Evolutionary conservation across 2,113 vertebrate species (phyloP).

Genomic region (Anas platyrhynchos): DNA sequence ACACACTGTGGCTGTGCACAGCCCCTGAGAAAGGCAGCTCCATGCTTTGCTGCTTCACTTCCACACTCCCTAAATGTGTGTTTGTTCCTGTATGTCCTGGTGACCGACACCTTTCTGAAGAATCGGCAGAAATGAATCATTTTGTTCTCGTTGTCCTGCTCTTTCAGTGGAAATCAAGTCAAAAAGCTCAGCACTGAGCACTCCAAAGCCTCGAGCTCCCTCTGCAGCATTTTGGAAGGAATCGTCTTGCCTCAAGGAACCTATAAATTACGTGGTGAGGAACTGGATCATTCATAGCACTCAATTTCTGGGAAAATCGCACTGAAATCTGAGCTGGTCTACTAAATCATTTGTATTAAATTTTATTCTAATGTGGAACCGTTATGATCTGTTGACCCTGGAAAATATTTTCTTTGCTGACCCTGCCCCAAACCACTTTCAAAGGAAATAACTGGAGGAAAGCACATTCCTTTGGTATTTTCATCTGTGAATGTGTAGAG

Average conservation of each 20-base stretch:
- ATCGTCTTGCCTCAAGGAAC: not conserved
- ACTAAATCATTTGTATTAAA: not conserved
- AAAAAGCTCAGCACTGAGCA: not conserved
- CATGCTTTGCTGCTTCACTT: fast-evolving
- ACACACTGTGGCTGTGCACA: fast-evolving
- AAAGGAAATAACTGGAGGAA: not conserved
- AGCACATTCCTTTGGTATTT: not conserved
- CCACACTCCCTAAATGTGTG: not conserved
- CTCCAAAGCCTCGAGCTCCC: constrained; percentile 62
- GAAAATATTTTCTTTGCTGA: not conserved
- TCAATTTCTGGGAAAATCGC: not conserved
- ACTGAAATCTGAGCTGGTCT: not conserved
- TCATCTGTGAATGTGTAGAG: not conserved
- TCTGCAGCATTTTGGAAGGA: constrained; percentile 36
- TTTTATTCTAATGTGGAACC: not conserved
- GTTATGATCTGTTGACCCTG: not conserved
- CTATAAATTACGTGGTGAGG: not conserved
- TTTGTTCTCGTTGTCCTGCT: not conserved
- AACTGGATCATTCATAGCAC: not conserved
- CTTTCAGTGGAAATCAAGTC: not conserved
- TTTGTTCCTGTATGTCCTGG: not conserved
- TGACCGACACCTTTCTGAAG: not conserved
- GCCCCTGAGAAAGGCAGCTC: not conserved
- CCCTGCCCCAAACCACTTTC: not conserved
- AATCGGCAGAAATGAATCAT: not conserved